Evolutionary conservation across 2,797 vertebrate species (phyloP).

Genomic region (Emydoidea blandingii): DNA sequence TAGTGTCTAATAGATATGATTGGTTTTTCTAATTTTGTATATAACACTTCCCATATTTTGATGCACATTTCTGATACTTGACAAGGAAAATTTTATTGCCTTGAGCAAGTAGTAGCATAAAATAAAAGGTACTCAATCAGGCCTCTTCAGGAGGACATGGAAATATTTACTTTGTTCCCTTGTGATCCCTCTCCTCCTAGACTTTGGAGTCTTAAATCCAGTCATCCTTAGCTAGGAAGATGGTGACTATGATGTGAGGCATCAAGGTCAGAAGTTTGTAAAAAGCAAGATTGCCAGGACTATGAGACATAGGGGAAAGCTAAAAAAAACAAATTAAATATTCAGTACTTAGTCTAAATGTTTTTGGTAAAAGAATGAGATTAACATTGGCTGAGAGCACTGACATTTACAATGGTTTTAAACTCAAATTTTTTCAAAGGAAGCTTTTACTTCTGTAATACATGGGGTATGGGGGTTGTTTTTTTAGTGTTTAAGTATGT

Average conservation of each 20-base stretch:
- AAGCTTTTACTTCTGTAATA: constrained; percentile 37
- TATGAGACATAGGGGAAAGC: neutral
- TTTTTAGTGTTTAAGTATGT: neutral
- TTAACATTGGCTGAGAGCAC: neutral
- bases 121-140: neutral
- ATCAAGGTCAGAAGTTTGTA: neutral
- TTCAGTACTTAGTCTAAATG: neutral
- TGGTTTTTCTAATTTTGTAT: constrained; percentile 1
- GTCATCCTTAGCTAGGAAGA: neutral
- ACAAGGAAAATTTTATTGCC: neutral
- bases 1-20: constrained; percentile 43
- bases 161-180: neutral
- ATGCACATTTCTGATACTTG: neutral
- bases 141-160: neutral
- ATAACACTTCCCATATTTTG: neutral
- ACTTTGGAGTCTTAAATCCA: neutral
- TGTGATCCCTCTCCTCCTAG: neutral
- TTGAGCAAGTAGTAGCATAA: neutral
- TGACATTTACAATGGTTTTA: neutral
- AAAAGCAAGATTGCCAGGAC: neutral
- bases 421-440: neutral
- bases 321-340: neutral
- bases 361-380: neutral
- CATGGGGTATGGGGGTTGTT: neutral
- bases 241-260: neutral